Percentiles rank a stretch among this genome's conserved stretches.
These are phyloP conservation scores for Ornithorhynchus anatinus DNA, from an alignment of 2,113 vertebrate species.

Conservation along the genomic window DNA sequence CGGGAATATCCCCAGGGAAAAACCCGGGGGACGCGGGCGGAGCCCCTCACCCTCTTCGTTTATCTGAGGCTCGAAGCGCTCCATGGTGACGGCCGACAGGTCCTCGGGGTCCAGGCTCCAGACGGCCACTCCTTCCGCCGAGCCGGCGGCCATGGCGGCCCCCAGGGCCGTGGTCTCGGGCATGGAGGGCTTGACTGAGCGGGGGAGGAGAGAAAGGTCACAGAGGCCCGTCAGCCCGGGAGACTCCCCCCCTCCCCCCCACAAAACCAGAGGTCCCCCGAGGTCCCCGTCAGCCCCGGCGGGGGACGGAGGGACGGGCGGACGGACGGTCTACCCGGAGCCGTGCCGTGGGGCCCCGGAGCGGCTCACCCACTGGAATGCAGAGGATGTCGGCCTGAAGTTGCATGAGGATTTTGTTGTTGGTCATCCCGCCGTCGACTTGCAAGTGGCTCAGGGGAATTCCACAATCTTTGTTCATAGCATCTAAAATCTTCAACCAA, in stretches of 20 bases:
- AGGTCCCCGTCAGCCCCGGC: not conserved
- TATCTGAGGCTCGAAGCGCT: constrained; percentile 91
- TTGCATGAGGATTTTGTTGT: constrained; percentile 91
- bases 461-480: constrained; percentile 95
- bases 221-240: too few relatives aligned
- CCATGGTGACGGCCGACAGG: constrained; percentile 80
- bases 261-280: too few relatives aligned
- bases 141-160: constrained; percentile 94
- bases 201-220: too few relatives aligned
- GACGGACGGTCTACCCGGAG: too few relatives aligned
- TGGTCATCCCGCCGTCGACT: constrained; percentile 95
- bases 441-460: constrained; percentile 86
- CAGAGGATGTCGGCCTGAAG: constrained; percentile 92
- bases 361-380: constrained; percentile 88
- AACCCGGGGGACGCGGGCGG: not conserved
- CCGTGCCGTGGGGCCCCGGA: too few relatives aligned
- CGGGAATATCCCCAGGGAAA: not conserved
- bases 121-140: constrained; percentile 89
- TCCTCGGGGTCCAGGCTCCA: constrained; percentile 86
- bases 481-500: constrained; percentile 87
- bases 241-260: too few relatives aligned
- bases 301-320: not conserved
- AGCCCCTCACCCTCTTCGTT: constrained; percentile 86
- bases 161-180: constrained; percentile 93
- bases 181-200: constrained; percentile 90